Percentiles rank a stretch among this genome's conserved stretches.
These are phyloP conservation scores for Kryptolebias ocellatus DNA, from an alignment of 2,797 vertebrate species.

Conservation along the genomic window DNA sequence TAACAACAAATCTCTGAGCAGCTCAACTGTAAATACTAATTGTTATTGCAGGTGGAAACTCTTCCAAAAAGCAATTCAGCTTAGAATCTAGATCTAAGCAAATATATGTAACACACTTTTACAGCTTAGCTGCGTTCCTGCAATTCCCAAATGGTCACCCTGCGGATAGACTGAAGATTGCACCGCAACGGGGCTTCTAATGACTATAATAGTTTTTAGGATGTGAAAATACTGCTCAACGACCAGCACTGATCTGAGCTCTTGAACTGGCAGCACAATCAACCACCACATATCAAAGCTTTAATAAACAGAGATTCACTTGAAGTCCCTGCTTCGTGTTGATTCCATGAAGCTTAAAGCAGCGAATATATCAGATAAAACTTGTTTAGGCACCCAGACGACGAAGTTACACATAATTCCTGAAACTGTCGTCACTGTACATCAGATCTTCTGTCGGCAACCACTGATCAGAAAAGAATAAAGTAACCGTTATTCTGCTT, in stretches of 20 bases:
- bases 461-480: not conserved
- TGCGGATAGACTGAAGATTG: conserved; percentile 59
- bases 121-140: conserved; percentile 53
- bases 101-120: conserved; percentile 62
- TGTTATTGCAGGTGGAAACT: conserved; percentile 67
- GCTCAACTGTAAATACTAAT: conserved; percentile 76
- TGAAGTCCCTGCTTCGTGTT: conserved; percentile 21
- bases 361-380: conserved; percentile 51
- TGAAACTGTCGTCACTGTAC: conserved; percentile 51
- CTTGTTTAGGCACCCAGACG: conserved; percentile 14
- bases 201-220: conserved; percentile 53
- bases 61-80: conserved; percentile 61
- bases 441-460: conserved; percentile 31
- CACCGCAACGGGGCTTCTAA: conserved; percentile 52
- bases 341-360: conserved; percentile 36
- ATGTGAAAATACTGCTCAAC: conserved; percentile 70
- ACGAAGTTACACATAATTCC: not conserved
- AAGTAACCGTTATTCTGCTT: not conserved
- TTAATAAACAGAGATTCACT: conserved; percentile 31
- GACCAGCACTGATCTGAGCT: conserved; percentile 65
- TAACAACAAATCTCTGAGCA: conserved; percentile 75
- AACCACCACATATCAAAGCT: conserved; percentile 36
- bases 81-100: conserved; percentile 54
- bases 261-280: conserved; percentile 36
- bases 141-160: conserved; percentile 67